phyloP scores from a whole-genome alignment of 2,797 vertebrate species.

The Numenius phaeopus region DNA sequence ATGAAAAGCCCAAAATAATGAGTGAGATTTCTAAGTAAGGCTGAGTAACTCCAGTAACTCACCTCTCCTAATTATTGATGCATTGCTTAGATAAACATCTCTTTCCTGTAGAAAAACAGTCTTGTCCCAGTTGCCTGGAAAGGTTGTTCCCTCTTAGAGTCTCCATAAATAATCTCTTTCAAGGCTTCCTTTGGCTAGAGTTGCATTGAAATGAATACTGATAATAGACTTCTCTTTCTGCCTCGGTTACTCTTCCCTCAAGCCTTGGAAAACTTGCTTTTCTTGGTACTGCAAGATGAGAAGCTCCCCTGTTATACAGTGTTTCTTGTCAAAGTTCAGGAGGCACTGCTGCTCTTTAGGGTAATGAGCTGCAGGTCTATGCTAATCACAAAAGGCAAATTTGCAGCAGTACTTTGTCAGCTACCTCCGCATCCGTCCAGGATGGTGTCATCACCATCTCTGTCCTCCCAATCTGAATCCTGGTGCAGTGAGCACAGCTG shows the following conservation, averaged over 20 bases:
- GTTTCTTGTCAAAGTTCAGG: not conserved
- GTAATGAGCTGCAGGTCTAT: not conserved
- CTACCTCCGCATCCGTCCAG: not conserved
- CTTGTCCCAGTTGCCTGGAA: not conserved
- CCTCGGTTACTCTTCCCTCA: not conserved
- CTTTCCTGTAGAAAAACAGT: not conserved
- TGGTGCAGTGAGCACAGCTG: not conserved
- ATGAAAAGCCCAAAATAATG: not conserved
- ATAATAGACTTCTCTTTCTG: constrained; percentile 3
- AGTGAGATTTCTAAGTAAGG: not conserved
- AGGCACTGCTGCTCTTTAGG: not conserved
- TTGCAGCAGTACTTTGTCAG: not conserved
- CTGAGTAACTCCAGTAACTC: not conserved
- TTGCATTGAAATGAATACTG: constrained; percentile 8
- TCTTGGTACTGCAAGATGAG: constrained; percentile 9
- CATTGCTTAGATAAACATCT: not conserved
- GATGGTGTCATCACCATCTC: not conserved
- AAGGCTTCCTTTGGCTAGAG: constrained; percentile 4
- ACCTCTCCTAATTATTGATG: not conserved
- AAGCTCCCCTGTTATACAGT: not conserved
- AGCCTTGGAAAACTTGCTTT: constrained; percentile 25
- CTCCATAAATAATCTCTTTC: not conserved
- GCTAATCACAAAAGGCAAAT: not conserved
- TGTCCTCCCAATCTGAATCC: not conserved
- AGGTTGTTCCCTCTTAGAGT: not conserved